Evolutionary conservation across 2,113 vertebrate genomes (phyloP).

Genomic region (Trachemys scripta): DNA sequence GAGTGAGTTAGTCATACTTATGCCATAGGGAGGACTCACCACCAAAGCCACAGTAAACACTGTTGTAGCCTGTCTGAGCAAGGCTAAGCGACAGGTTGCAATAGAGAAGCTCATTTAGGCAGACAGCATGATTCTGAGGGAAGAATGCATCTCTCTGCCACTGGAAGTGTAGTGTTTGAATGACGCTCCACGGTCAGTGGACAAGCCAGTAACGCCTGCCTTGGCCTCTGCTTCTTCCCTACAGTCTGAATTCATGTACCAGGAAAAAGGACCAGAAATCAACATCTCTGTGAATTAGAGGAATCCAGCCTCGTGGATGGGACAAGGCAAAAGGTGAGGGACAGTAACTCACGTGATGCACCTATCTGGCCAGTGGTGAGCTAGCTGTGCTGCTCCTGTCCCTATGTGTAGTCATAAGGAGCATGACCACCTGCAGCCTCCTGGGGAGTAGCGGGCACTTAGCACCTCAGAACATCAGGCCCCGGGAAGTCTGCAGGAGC

Average conservation of each 20-base stretch:
- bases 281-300: conserved; percentile 82
- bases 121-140: not conserved
- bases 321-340: not conserved
- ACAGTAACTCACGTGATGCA: not conserved
- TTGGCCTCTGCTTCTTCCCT: not conserved
- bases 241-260: conserved; percentile 74
- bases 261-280: conserved; percentile 74
- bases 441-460: not conserved
- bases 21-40: not conserved
- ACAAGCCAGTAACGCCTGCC: not conserved
- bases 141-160: not conserved
- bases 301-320: not conserved
- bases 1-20: not conserved
- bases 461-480: not conserved
- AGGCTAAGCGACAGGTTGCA: not conserved
- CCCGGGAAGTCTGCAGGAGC: not conserved
- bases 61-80: not conserved
- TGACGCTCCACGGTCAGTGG: not conserved
- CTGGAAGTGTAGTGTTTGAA: not conserved
- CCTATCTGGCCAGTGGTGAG: not conserved
- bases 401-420: not conserved
- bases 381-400: rapidly evolving
- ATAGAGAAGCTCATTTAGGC: not conserved
- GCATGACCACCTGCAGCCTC: not conserved
- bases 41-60: not conserved